phyloP scores from a whole-genome alignment of 2,113 vertebrate species.

The Siniperca chuatsi region DNA sequence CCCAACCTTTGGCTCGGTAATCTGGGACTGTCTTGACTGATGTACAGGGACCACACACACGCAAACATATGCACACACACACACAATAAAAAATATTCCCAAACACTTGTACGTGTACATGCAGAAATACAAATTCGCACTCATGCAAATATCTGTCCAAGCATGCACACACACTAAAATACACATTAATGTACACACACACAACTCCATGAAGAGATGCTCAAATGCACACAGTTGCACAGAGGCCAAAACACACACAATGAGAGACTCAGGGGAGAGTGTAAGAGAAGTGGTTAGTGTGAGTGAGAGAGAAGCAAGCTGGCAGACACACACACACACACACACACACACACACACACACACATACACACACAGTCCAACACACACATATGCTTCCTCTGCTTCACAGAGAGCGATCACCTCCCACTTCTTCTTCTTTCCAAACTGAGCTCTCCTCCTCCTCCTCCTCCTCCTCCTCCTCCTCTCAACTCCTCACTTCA shows the following conservation, averaged over 20 bases:
- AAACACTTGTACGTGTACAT: slow-evolving; percentile 15
- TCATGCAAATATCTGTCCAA: neutral
- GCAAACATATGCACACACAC: slow-evolving; percentile 9
- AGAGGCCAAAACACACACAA: slow-evolving; percentile 53
- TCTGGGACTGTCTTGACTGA: slow-evolving; percentile 30
- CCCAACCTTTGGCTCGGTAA: slow-evolving; percentile 43
- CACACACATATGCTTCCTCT: slow-evolving; percentile 61
- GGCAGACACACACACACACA: slow-evolving; percentile 36
- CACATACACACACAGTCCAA: slow-evolving; percentile 13
- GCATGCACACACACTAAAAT: neutral
- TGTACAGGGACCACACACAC: slow-evolving; percentile 42
- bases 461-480: slow-evolving; percentile 42
- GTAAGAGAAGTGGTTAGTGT: slow-evolving; percentile 59
- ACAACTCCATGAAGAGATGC: neutral
- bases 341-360: neutral
- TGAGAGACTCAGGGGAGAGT: slow-evolving; percentile 42
- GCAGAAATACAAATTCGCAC: slow-evolving; percentile 18
- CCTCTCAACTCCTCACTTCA: slow-evolving; percentile 77
- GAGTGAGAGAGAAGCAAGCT: slow-evolving; percentile 62
- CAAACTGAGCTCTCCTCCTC: slow-evolving; percentile 62
- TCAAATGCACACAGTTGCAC: slow-evolving; percentile 33
- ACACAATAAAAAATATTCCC: neutral
- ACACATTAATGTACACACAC: slow-evolving; percentile 11
- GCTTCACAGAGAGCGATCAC: slow-evolving; percentile 70
- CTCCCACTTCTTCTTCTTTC: slow-evolving; percentile 73